Evolutionary conservation across 2,888 invertebrate species (phyloP).

Genomic region (Petrolisthes cinctipes): DNA sequence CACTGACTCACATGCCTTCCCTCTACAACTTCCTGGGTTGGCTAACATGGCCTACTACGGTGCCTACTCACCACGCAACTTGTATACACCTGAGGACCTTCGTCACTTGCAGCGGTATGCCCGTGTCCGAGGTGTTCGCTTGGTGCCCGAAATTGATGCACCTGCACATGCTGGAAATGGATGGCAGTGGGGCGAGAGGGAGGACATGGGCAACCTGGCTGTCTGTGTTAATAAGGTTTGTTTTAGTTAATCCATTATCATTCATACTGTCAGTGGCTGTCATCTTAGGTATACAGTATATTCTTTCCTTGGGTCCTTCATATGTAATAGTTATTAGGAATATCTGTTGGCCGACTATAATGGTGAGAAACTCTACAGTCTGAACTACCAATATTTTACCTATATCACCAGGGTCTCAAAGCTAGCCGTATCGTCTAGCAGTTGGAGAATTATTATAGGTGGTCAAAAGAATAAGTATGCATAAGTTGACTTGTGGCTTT

Average conservation of each 20-base stretch:
- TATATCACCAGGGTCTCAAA: too few relatives aligned
- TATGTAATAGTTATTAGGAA: too few relatives aligned
- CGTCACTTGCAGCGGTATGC: conserved; percentile 82
- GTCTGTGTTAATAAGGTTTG: conserved; percentile 80
- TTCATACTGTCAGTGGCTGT: background rate
- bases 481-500: too few relatives aligned
- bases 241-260: background rate
- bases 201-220: conserved; percentile 82
- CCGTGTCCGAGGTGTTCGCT: conserved; percentile 82
- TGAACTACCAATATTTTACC: too few relatives aligned
- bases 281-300: background rate
- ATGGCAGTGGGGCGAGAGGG: conserved; percentile 85
- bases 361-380: too few relatives aligned
- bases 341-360: too few relatives aligned
- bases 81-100: conserved; percentile 81
- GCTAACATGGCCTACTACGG: conserved; percentile 65
- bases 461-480: too few relatives aligned
- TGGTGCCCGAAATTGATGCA: conserved; percentile 92
- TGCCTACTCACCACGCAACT: conserved; percentile 70
- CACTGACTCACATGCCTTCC: conserved; percentile 73
- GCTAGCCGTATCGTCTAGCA: too few relatives aligned
- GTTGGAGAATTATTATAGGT: too few relatives aligned
- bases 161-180: conserved; percentile 91
- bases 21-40: conserved; percentile 70
- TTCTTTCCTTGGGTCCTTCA: too few relatives aligned